Percentiles rank a stretch among this genome's conserved stretches.
phyloP scores from a whole-genome alignment of 2,797 vertebrate species.

The Agapornis canus region DNA sequence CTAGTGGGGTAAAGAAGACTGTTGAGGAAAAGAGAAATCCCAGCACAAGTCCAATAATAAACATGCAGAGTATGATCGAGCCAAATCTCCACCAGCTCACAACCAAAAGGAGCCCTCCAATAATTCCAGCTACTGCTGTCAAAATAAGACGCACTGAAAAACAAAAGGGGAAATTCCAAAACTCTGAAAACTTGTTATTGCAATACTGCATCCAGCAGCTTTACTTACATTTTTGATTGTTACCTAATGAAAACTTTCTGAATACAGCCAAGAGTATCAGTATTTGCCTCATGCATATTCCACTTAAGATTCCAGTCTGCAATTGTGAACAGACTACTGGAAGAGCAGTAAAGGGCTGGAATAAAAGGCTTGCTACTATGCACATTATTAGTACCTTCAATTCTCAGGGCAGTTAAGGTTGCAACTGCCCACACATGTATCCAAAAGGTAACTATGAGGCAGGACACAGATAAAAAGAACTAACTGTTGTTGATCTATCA shows the following conservation, averaged over 20 bases:
- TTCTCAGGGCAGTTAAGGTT: background rate
- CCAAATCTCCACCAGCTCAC: constrained; percentile 93
- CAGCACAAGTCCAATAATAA: constrained; percentile 86
- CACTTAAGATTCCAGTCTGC: background rate
- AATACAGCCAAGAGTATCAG: background rate
- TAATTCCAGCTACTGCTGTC: constrained; percentile 80
- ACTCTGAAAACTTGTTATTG: background rate
- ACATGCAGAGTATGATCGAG: constrained; percentile 81
- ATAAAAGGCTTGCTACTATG: background rate
- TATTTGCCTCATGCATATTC: background rate
- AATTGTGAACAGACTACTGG: background rate
- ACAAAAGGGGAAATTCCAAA: background rate
- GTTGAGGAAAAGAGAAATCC: constrained; percentile 85
- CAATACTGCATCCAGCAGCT: background rate
- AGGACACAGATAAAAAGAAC: background rate
- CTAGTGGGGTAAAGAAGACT: constrained; percentile 88
- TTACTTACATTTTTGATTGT: background rate
- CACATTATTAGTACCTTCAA: background rate
- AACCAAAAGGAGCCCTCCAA: constrained; percentile 85
- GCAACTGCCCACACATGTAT: background rate
- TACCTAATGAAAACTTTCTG: background rate
- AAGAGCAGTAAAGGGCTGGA: background rate
- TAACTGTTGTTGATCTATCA: background rate
- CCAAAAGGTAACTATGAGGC: background rate
- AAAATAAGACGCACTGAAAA: constrained; percentile 83